phyloP scores from a whole-genome alignment of 2,797 vertebrate genomes.

The Trachurus trachurus region DNA sequence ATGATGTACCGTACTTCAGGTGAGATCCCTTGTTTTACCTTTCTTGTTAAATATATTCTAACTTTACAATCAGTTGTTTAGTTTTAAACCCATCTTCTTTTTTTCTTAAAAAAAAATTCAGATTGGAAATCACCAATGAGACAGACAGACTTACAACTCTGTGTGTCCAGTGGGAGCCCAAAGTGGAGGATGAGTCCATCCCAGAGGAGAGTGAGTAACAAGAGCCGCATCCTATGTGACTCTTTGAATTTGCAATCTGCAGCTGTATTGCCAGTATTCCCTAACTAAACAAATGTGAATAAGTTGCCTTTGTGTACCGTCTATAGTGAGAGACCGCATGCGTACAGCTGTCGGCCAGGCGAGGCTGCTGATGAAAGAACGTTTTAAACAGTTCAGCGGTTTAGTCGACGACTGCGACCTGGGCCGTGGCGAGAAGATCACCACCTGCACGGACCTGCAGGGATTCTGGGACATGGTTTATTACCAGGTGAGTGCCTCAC shows the following conservation, averaged over 20 bases:
- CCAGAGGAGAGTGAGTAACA: slow-evolving; percentile 93
- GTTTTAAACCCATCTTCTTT: neutral
- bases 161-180: slow-evolving; percentile 88
- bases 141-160: slow-evolving; percentile 81
- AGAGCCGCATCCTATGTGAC: neutral
- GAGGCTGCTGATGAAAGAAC: slow-evolving; percentile 91
- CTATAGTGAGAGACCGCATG: slow-evolving; percentile 91
- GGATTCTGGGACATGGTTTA: slow-evolving; percentile 99
- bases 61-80: neutral
- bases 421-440: slow-evolving; percentile 90
- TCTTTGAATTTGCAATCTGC: neutral
- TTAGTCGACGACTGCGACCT: slow-evolving; percentile 94
- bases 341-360: slow-evolving; percentile 93
- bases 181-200: slow-evolving; percentile 87
- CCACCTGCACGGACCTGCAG: slow-evolving; percentile 91
- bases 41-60: neutral
- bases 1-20: slow-evolving; percentile 86
- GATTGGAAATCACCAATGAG: slow-evolving; percentile 86
- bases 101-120: slow-evolving; percentile 65
- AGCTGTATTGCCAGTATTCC: neutral
- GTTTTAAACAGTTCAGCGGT: slow-evolving; percentile 93
- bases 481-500: slow-evolving; percentile 88
- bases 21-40: slow-evolving; percentile 30
- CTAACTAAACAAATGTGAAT: neutral
- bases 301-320: slow-evolving; percentile 9